phyloP scores from a whole-genome alignment of 1,140 invertebrate species.

The Halesus radiatus region DNA sequence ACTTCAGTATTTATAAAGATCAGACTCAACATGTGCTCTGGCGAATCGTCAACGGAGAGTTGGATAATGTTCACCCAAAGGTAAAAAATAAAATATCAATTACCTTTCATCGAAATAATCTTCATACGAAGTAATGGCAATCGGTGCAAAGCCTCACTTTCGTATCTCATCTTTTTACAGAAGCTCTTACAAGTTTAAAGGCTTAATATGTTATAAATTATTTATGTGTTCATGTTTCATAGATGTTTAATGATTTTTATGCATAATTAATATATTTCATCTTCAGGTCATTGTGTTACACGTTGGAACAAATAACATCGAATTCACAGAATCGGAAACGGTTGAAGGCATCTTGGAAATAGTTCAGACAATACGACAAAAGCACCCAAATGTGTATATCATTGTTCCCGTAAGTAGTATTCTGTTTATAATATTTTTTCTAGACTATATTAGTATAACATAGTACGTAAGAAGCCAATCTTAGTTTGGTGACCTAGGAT shows the following conservation, averaged over 20 bases:
- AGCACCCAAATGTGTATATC: constrained; percentile 83
- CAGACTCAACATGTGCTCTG: constrained; percentile 90
- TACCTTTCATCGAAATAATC: too few species aligned
- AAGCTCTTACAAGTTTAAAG: too few species aligned
- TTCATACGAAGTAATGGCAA: too few species aligned
- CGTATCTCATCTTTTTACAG: too few species aligned
- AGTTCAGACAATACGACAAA: constrained; percentile 79
- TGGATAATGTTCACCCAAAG: constrained; percentile 90
- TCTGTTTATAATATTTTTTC: background rate
- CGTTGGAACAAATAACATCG: constrained; percentile 90
- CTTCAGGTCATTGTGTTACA: constrained; percentile 86
- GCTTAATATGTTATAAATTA: background rate
- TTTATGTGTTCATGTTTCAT: background rate
- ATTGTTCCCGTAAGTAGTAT: constrained; percentile 82
- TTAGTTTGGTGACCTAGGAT: too few species aligned
- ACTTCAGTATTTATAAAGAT: constrained; percentile 92
- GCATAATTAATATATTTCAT: background rate
- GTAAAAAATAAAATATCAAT: constrained; percentile 64
- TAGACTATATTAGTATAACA: too few species aligned
- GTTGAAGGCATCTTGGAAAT: constrained; percentile 85
- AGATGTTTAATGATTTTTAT: background rate
- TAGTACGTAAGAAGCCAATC: too few species aligned
- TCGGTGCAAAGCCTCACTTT: too few species aligned
- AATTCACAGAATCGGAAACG: constrained; percentile 82
- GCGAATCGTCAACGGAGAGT: constrained; percentile 89